Base-by-base conservation (phyloP, 2,113 vertebrate genomes). In the Spea bombifrons region DNA sequence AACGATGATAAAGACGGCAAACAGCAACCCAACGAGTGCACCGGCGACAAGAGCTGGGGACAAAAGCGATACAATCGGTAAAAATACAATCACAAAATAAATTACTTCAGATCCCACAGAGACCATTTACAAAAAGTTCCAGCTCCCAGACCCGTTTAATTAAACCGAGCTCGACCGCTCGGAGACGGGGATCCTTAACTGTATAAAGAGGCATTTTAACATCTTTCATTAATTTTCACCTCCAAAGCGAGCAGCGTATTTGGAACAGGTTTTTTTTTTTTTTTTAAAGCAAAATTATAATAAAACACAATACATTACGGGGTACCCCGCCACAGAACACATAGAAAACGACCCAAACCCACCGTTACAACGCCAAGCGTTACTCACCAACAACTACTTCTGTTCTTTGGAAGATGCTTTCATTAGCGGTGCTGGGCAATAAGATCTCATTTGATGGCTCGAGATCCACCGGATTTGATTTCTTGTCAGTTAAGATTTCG, bases 361-460 rank as follows among this genome's bases (percentile, higher is more conserved):
- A 30, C 30, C 2, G 30, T 30, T 30, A 12, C 8, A 12, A 12
- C 55, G 6, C 61, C 3, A 16, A 64, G n/a, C 3, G 8, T 4
- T 7, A 67, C 78, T 74, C 15, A 80, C 78, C 78, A 48, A 74
- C 72, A 43, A 80, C 53, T 3, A 74, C 78, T 74, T 80, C 78
- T 68, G 63, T 73, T 44, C 71, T 80, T 30, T 72, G 65, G 12
- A 80, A 80, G 49, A 80, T 74, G 44, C 52, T 15, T 7, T 8
- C 5, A 8, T 65, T 7, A 43, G 48, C 52, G 13, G 71, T 80
- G 65, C 71, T 74, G 16, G 78, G 63, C 78, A 80, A 68, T 0
- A 53, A 44, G 71, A 80, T 80, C 61, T 68, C 45, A 61, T 80
- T 80, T 1, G 78, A 74, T 16, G 3, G 43, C 3, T 78, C 76